Percentiles rank a stretch among this genome's conserved stretches.
Evolutionary conservation across 2,888 invertebrate species (phyloP).

Genomic region (Cantharis rustica): DNA sequence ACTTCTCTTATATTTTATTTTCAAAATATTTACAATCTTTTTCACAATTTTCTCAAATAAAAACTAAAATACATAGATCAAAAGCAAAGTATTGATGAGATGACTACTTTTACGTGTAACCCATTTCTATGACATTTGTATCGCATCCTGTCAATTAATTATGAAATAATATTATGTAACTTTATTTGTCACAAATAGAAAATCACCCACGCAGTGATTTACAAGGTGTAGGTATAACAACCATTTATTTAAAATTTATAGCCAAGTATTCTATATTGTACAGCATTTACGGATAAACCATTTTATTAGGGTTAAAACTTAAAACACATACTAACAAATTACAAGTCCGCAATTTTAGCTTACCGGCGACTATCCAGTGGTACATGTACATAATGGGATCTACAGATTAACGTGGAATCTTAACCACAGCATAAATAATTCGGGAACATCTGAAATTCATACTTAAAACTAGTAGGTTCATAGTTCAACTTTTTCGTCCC

Average conservation of each 20-base stretch:
- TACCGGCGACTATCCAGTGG: too few relatives aligned
- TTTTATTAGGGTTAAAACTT: too few relatives aligned
- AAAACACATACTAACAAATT: too few relatives aligned
- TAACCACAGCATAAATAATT: too few relatives aligned
- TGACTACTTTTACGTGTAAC: background rate
- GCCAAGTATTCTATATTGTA: too few relatives aligned
- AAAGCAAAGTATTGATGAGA: background rate
- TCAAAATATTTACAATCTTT: background rate
- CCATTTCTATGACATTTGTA: background rate
- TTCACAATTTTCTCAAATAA: background rate
- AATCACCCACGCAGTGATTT: background rate
- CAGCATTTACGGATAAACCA: too few relatives aligned
- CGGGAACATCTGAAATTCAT: too few relatives aligned
- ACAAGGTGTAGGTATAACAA: background rate
- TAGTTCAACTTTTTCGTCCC: too few relatives aligned
- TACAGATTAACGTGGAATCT: too few relatives aligned
- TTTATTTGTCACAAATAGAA: background rate
- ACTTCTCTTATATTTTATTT: background rate
- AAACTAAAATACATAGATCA: background rate
- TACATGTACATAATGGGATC: too few relatives aligned
- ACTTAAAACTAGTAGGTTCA: too few relatives aligned
- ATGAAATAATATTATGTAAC: background rate
- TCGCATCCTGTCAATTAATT: background rate
- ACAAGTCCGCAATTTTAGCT: too few relatives aligned
- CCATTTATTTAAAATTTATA: background rate